phyloP scores from a whole-genome alignment of 2,888 invertebrate species.

The Nephrotoma flavescens region DNA sequence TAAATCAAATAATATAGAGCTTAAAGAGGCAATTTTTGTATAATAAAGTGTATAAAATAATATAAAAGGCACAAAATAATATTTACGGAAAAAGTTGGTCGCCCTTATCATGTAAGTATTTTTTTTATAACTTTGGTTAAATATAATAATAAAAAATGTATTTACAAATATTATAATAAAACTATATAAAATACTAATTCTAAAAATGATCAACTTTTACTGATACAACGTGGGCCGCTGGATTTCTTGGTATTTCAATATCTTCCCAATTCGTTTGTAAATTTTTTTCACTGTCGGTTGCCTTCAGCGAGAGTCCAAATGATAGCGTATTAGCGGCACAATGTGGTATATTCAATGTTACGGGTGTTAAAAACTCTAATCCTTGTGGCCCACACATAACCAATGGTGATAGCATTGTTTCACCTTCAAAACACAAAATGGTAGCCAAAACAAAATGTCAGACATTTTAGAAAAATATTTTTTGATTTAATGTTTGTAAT shows the following conservation, averaged over 20 bases:
- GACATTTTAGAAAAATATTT: constrained; percentile 3
- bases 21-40: too few species aligned
- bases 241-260: constrained; percentile 67
- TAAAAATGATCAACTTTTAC: constrained; percentile 87
- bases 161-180: not conserved
- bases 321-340: constrained; percentile 65
- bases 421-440: constrained; percentile 44
- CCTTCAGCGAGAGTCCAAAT: constrained; percentile 60
- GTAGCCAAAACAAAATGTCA: constrained; percentile 4
- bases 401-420: constrained; percentile 83
- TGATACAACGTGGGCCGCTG: constrained; percentile 73
- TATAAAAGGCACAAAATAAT: not conserved
- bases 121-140: not conserved
- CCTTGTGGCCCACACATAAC: constrained; percentile 96
- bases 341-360: constrained; percentile 82
- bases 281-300: constrained; percentile 69
- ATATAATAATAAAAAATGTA: not conserved
- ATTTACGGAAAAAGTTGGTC: not conserved
- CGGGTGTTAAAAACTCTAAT: constrained; percentile 73
- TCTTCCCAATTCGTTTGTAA: constrained; percentile 76
- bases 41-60: not conserved
- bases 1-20: not conserved
- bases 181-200: constrained; percentile 10
- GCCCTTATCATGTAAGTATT: not conserved
- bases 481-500: not conserved